Evolutionary conservation across 2,888 invertebrate genomes (phyloP).

Genomic region (Parnassius orleans): DNA sequence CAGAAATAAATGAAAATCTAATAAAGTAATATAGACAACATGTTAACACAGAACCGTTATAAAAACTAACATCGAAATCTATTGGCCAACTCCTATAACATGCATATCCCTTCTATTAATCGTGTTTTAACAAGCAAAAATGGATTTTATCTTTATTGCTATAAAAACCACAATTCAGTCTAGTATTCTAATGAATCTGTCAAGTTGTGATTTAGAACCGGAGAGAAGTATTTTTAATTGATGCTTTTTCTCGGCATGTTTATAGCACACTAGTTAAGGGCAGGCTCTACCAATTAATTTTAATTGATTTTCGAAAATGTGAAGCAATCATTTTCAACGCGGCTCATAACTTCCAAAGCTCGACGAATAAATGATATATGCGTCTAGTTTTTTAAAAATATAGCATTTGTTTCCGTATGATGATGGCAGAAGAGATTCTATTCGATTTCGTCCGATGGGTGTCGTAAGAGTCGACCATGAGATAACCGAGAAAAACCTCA

Average conservation of each 20-base stretch:
- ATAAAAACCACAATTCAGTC: conserved; percentile 1
- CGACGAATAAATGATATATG: too few relatives aligned
- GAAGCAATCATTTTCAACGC: too few relatives aligned
- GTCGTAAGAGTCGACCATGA: too few relatives aligned
- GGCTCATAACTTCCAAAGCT: too few relatives aligned
- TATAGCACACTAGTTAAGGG: conserved; percentile 44
- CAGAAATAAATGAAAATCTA: too few relatives aligned
- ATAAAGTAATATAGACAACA: background rate
- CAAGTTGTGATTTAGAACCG: conserved; percentile 46
- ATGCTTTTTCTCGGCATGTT: conserved; percentile 61
- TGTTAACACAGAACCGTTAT: conserved; percentile 14
- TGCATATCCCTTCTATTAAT: conserved; percentile 6
- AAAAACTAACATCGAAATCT: conserved; percentile 13
- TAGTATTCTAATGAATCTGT: conserved; percentile 51
- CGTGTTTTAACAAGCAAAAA: background rate
- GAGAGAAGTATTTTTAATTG: conserved; percentile 59
- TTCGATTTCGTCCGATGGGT: too few relatives aligned
- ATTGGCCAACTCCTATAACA: conserved; percentile 2
- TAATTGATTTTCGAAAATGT: conserved; percentile 13
- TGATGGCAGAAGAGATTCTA: too few relatives aligned
- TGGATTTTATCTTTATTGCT: background rate
- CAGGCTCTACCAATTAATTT: conserved; percentile 24
- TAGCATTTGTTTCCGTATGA: too few relatives aligned
- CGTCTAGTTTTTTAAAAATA: too few relatives aligned
- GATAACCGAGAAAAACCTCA: too few relatives aligned